Conservation (phyloP, 2,888 invertebrate species). For the Fabriciana adippe region DNA sequence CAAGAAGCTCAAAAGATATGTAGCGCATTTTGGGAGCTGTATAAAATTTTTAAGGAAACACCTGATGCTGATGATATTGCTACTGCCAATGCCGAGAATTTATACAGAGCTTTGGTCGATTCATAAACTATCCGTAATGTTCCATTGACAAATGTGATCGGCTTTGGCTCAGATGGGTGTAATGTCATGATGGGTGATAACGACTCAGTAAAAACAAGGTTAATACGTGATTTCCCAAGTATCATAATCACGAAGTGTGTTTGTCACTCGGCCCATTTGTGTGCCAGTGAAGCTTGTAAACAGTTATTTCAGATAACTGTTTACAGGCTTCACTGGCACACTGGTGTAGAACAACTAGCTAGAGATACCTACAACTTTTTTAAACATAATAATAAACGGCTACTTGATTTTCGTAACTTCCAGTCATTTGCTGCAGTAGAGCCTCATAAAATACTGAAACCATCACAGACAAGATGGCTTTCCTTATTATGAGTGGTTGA, state of each 20-base stretch:
- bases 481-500: slow-evolving; percentile 47
- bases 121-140: background rate
- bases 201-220: slow-evolving; percentile 7
- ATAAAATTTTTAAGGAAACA: slow-evolving; percentile 2
- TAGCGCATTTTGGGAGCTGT: slow-evolving; percentile 14
- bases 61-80: slow-evolving; percentile 1
- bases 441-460: slow-evolving; percentile 17
- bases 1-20: slow-evolving; percentile 20
- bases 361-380: too few species aligned
- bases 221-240: slow-evolving; percentile 44
- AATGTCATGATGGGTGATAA: slow-evolving; percentile 6
- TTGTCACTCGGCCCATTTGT: slow-evolving; percentile 51
- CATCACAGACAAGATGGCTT: slow-evolving; percentile 45
- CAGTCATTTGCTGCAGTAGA: slow-evolving; percentile 17
- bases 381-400: too few species aligned
- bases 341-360: too few species aligned
- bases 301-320: too few species aligned
- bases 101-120: too few species aligned
- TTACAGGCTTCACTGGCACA: too few species aligned
- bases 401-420: too few species aligned
- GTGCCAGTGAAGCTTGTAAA: too few species aligned
- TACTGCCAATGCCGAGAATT: background rate
- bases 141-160: background rate
- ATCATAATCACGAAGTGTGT: slow-evolving; percentile 49
- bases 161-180: slow-evolving; percentile 5